Evolutionary conservation across 1,140 invertebrate species (phyloP).

Genomic region (Aphidius ervi): DNA sequence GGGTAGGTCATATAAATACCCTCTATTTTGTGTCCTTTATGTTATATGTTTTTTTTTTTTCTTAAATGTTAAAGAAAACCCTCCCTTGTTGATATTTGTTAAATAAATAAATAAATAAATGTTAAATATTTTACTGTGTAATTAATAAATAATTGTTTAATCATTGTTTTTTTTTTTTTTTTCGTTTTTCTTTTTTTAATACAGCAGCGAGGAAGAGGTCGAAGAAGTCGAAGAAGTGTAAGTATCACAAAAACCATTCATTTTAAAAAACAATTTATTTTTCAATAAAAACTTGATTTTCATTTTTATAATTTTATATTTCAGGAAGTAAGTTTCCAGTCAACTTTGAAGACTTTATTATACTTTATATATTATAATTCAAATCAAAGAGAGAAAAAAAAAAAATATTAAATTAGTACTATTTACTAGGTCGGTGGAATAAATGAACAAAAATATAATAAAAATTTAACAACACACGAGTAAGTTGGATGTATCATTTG

Average conservation of each 20-base stretch:
- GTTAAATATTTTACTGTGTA: background rate
- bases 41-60: background rate
- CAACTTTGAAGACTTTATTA: constrained; percentile 7
- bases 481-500: no score
- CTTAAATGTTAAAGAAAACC: background rate
- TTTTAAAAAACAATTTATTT: background rate
- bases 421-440: background rate
- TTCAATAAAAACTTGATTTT: background rate
- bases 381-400: no score
- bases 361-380: no score
- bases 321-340: constrained; percentile 47
- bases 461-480: no score
- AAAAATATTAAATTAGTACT: background rate
- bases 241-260: constrained; percentile 25
- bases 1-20: background rate
- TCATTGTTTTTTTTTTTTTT: no score
- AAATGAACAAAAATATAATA: background rate
- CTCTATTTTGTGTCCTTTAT: background rate
- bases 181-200: constrained; percentile 27
- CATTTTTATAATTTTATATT: constrained; percentile 32
- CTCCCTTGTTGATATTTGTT: background rate
- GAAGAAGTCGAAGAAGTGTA: constrained; percentile 51
- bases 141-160: no score
- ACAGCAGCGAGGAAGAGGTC: constrained; percentile 48
- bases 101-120: background rate